phyloP scores from a whole-genome alignment of 1,140 invertebrate species.

The Apolygus lucorum region DNA sequence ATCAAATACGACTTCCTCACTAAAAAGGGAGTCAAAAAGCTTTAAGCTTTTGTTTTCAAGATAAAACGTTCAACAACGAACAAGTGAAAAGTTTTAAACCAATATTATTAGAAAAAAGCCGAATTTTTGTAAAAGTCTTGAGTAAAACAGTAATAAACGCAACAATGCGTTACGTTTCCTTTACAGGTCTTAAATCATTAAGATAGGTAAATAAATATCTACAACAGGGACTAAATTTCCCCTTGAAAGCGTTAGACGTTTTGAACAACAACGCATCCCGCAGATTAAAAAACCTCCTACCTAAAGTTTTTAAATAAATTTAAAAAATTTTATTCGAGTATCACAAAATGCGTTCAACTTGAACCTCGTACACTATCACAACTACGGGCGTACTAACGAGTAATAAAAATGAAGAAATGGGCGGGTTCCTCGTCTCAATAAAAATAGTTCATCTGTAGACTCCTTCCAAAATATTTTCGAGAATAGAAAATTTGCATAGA shows the following conservation, averaged over 20 bases:
- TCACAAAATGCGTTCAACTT: conserved; percentile 4
- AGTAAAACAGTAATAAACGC: not conserved
- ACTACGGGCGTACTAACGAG: not conserved
- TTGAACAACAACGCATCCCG: not conserved
- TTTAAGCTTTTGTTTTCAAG: too few species aligned
- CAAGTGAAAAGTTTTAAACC: too few species aligned
- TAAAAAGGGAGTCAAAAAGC: too few species aligned
- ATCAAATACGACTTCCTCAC: too few species aligned
- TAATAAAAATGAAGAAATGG: not conserved
- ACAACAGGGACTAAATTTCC: not conserved
- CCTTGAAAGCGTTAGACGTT: not conserved
- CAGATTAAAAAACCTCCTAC: not conserved
- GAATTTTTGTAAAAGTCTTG: too few species aligned
- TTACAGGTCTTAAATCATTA: not conserved
- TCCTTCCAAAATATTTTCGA: not conserved
- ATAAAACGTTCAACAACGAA: too few species aligned
- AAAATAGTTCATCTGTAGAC: not conserved
- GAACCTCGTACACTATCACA: conserved; percentile 3
- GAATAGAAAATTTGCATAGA: too few species aligned
- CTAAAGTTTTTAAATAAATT: not conserved
- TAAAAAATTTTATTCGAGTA: conserved; percentile 7
- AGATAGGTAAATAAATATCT: not conserved
- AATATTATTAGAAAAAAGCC: too few species aligned
- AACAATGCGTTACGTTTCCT: not conserved
- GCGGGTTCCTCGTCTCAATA: not conserved